Conservation (phyloP, 2,113 vertebrate genomes). For the Okapia johnstoni region DNA sequence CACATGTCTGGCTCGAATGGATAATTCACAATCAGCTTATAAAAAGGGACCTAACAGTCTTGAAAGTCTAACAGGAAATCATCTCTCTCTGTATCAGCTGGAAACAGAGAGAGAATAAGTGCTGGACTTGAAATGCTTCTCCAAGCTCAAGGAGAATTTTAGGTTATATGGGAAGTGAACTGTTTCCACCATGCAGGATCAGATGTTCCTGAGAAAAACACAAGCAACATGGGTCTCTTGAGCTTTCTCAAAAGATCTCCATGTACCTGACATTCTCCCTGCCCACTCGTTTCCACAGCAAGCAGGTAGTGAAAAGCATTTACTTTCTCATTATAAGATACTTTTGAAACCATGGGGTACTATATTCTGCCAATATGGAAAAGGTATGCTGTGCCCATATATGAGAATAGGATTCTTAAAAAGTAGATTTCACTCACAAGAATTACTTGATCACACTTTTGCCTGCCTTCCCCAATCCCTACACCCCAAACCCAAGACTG, state of each 20-base stretch:
- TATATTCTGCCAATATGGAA: background rate
- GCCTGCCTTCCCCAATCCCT: background rate
- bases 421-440: background rate
- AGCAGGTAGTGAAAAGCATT: background rate
- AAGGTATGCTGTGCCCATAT: background rate
- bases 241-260: background rate
- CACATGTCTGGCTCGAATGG: background rate
- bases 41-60: slow-evolving; percentile 30
- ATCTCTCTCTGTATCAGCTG: background rate
- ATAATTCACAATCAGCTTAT: slow-evolving; percentile 60
- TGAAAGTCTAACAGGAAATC: slow-evolving; percentile 33
- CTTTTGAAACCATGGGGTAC: background rate
- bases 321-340: background rate
- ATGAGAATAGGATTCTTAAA: background rate
- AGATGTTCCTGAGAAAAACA: background rate
- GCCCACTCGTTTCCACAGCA: background rate
- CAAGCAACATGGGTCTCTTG: background rate
- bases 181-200: background rate
- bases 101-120: slow-evolving; percentile 15
- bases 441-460: background rate
- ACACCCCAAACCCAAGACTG: background rate
- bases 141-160: background rate
- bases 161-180: background rate
- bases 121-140: background rate
- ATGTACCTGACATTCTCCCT: background rate